Base-by-base conservation (phyloP, 1,140 invertebrate genomes). In the Dendroctonus valens region DNA sequence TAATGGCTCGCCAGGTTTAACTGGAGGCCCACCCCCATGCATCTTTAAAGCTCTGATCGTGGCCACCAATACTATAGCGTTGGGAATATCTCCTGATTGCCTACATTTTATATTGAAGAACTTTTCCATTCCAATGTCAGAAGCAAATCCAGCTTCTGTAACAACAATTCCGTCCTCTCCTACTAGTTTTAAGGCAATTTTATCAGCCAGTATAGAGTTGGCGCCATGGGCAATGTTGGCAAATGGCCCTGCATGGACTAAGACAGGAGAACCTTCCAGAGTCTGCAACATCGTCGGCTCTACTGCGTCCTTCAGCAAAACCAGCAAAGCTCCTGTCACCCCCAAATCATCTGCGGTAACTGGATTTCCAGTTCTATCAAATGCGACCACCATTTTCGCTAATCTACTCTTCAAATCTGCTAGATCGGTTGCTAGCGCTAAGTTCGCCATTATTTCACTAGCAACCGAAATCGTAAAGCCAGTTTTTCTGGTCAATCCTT, bases 211-310 rank as follows among this genome's bases (percentile, higher is more conserved):
- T 65, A 98, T 93, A 5, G 96, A 99, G 4, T 94, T 97, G 77
- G 95, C 97, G 44, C 97, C 97, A 83, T 99, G 96, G 0, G 97
- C 97, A 76, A 99, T 99, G 79, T 99, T 99, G 15, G 97, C 97
- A 84, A 99, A 99, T 3, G 97, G 97, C 39, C 96, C 96, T 7
- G 95, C 89, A 81, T 99, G 97, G 0, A 99, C 95, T 70, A 99
- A 86, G 6, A 98, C 93, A 0, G 94, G 94, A 0, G 93, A 92
- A 54, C 96, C 97, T 82, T 99, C 97, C 6, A 99, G 79, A 2
- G 93, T 94, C 83, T 99, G 97, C 94, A 99, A 97, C 38, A 99
- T 81, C 48, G 93, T 99, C 8, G 97, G 97, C 75, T 94, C 87
- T 61, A 99, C 89, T 0, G 96, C 91, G 77, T 99, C 97, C 79